These are phyloP conservation scores for Rhinoptilus africanus DNA, from an alignment of 2,113 vertebrate species.

Conservation along the genomic window DNA sequence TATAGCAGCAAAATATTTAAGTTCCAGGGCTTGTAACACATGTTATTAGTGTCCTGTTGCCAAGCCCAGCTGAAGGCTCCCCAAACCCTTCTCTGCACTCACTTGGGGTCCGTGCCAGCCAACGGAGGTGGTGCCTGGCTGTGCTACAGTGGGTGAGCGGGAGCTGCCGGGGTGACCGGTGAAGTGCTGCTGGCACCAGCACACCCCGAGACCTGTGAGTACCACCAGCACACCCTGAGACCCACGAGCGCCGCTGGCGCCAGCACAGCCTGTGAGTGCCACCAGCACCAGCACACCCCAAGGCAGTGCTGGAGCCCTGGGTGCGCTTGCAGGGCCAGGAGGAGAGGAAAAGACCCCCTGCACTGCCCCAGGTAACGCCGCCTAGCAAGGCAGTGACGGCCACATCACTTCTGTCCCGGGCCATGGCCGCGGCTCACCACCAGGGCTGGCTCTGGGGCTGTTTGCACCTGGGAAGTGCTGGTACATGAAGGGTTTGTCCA, in stretches of 20 bases:
- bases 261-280: background rate
- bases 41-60: background rate
- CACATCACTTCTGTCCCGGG: background rate
- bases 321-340: accelerated
- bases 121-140: accelerated
- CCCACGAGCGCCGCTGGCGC: too few species aligned
- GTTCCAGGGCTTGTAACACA: conserved; percentile 34
- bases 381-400: background rate
- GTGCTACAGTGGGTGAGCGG: accelerated
- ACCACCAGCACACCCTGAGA: background rate
- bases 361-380: accelerated
- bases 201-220: background rate
- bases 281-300: background rate
- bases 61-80: conserved; percentile 37
- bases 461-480: accelerated
- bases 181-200: background rate
- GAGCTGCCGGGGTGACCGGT: accelerated
- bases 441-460: accelerated
- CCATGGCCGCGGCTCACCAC: background rate
- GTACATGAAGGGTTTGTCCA: background rate
- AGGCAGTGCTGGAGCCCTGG: accelerated
- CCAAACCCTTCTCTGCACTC: background rate
- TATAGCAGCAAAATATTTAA: conserved; percentile 65
- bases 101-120: accelerated
- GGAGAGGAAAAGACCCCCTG: background rate